A percentile compares a stretch with the other conserved stretches of the same genome.
These are phyloP conservation scores for Papilio aristodemus DNA, from an alignment of 1,140 invertebrate genomes.

Conservation along the genomic window DNA sequence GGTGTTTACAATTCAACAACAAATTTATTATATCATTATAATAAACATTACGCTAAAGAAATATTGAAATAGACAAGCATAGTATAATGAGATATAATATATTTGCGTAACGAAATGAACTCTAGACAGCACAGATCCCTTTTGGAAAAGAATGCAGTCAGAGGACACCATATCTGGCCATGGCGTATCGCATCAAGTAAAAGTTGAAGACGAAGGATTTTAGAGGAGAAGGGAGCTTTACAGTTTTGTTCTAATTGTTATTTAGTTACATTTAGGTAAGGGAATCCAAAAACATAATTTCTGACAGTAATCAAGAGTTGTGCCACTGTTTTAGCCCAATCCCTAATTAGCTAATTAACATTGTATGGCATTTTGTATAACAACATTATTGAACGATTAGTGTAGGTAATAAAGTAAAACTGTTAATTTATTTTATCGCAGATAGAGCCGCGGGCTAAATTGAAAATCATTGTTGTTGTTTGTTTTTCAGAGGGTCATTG, in stretches of 20 bases:
- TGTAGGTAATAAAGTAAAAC: constrained; percentile 29
- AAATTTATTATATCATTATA: neutral
- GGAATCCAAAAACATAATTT: too few relatives aligned
- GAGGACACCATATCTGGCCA: too few relatives aligned
- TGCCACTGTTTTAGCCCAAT: constrained; percentile 17
- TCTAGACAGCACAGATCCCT: too few relatives aligned
- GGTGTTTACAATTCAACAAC: neutral
- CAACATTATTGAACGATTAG: constrained; percentile 34
- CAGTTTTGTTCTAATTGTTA: too few relatives aligned
- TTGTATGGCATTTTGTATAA: constrained; percentile 16
- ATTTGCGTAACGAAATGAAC: too few relatives aligned
- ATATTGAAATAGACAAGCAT: too few relatives aligned
- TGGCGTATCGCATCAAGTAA: too few relatives aligned
- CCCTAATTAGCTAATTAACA: constrained; percentile 24
- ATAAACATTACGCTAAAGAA: neutral
- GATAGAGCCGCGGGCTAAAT: constrained; percentile 30
- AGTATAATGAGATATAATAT: too few relatives aligned
- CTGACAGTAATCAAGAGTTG: neutral
- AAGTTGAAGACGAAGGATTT: too few relatives aligned
- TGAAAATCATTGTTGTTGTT: constrained; percentile 34
- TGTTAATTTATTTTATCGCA: constrained; percentile 28
- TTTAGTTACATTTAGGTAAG: too few relatives aligned
- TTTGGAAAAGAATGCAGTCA: too few relatives aligned
- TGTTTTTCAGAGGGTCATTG: constrained; percentile 29
- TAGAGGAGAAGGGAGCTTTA: too few relatives aligned